Percentiles rank a stretch among this genome's conserved stretches.
Evolutionary conservation across 2,113 vertebrate genomes (phyloP).

Genomic region (Calidris pygmaea): DNA sequence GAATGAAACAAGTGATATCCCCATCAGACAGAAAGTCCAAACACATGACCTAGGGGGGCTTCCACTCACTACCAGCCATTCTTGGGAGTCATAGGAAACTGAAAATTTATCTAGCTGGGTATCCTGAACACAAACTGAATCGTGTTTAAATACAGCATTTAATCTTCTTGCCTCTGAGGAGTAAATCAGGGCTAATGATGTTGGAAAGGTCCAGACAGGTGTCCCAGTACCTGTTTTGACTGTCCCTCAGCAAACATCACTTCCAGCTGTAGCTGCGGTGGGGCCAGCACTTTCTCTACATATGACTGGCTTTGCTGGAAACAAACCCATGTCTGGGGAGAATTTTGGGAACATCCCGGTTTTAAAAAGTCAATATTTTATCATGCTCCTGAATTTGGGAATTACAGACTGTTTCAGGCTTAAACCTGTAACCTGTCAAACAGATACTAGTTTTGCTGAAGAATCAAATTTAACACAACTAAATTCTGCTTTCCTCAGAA

Average conservation of each 20-base stretch:
- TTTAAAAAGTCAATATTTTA: not conserved
- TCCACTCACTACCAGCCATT: not conserved
- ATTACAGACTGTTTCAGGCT: not conserved
- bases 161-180: not conserved
- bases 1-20: not conserved
- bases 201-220: not conserved
- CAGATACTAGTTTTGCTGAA: not conserved
- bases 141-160: not conserved
- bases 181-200: not conserved
- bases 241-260: not conserved
- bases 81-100: not conserved
- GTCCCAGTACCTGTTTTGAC: not conserved
- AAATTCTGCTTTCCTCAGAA: not conserved
- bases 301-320: not conserved
- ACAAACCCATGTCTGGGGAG: not conserved
- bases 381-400: not conserved
- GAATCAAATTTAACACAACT: not conserved
- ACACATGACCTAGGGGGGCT: not conserved
- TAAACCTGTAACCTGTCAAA: not conserved
- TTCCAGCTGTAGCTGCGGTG: not conserved
- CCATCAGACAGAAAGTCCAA: not conserved
- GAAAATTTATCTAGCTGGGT: not conserved
- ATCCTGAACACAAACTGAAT: not conserved
- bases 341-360: not conserved
- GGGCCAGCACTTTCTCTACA: rapidly evolving